These are phyloP conservation scores for Leistus spinibarbis DNA, from an alignment of 2,888 invertebrate species.

Conservation along the genomic window DNA sequence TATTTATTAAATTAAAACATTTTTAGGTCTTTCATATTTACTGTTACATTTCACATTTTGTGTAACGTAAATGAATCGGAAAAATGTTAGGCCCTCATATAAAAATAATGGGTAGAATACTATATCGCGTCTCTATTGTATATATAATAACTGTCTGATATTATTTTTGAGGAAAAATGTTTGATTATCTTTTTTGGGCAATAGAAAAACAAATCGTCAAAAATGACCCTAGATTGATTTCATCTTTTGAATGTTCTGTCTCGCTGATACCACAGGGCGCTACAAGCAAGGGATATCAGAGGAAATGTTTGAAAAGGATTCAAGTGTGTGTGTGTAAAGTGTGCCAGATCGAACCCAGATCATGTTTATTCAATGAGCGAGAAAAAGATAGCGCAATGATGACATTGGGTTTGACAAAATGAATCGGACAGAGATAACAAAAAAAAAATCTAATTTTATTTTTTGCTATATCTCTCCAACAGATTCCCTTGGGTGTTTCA, in stretches of 20 bases:
- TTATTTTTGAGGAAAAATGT: too few relatives aligned
- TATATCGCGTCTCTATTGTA: too few relatives aligned
- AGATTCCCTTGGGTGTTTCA: slow-evolving; percentile 28
- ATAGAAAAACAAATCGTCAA: neutral
- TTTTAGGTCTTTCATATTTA: too few relatives aligned
- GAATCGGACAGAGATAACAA: neutral
- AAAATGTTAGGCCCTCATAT: too few relatives aligned
- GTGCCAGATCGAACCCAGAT: slow-evolving; percentile 26
- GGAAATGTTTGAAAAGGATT: neutral
- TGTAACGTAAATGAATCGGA: too few relatives aligned
- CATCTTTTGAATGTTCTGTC: slow-evolving; percentile 41
- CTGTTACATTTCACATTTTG: too few relatives aligned
- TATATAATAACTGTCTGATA: too few relatives aligned
- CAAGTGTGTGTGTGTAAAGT: neutral
- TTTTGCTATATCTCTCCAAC: neutral
- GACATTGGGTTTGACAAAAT: slow-evolving; percentile 7
- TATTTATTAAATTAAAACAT: too few relatives aligned
- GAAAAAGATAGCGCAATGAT: slow-evolving; percentile 1
- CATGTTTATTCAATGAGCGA: slow-evolving; percentile 43
- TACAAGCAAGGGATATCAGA: neutral
- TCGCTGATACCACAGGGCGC: slow-evolving; percentile 6
- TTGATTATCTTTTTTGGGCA: too few relatives aligned
- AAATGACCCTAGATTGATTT: slow-evolving; percentile 46
- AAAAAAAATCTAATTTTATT: neutral
- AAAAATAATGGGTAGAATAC: too few relatives aligned